Base-by-base conservation (phyloP, 2,797 vertebrate species). In the Hyperoplus immaculatus region DNA sequence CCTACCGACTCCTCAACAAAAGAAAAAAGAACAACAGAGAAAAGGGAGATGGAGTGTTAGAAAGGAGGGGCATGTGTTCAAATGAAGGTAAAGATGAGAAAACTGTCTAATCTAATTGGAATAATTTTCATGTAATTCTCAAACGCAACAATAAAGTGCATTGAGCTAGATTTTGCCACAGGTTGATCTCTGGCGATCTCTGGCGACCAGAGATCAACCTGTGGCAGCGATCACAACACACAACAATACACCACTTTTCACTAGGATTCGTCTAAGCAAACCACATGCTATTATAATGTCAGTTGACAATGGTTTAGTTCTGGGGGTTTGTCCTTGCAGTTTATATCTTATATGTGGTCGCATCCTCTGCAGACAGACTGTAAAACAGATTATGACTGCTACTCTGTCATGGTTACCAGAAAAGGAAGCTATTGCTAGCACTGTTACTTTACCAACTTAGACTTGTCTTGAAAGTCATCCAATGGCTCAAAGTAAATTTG, bases 271-370 rank as follows among this genome's bases (percentile, higher is more conserved):
- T 61, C n/a, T 15, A 39, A 14, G 39, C 41, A 60, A 75, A 72
- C 41, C 18, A 14, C 59, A 51, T 50, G 53, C 49, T n/a, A 21
- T 76, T 79, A 42, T 39, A n/a, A 15, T 46, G 51, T 63, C 47
- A 62, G 63, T 63, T 57, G 77, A 64, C 41, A 61, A 63, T 4
- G 4, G 59, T 59, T 78, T 41, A 38, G 53, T 50, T 69, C 49
- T 66, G 72, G 43, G 50, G 15, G 36, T 81, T 77, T 69, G 54
- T 83, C 61, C 72, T 65, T 58, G 58, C 51, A 53, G 45, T 47
- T 67, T 50, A 67, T 36, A 66, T 41, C 50, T 55, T 60, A 43
- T 39, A 58, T 69, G 74, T 70, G 51, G 2, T 47, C 36, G 49
- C 53, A 49, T 81, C 63, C n/a, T 65, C 58, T 14, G 14, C 65